Percentiles rank a stretch among this genome's conserved stretches.
Evolutionary conservation across 2,113 vertebrate genomes (phyloP).

Genomic region (Pseudorhombus dupliciocellatus): DNA sequence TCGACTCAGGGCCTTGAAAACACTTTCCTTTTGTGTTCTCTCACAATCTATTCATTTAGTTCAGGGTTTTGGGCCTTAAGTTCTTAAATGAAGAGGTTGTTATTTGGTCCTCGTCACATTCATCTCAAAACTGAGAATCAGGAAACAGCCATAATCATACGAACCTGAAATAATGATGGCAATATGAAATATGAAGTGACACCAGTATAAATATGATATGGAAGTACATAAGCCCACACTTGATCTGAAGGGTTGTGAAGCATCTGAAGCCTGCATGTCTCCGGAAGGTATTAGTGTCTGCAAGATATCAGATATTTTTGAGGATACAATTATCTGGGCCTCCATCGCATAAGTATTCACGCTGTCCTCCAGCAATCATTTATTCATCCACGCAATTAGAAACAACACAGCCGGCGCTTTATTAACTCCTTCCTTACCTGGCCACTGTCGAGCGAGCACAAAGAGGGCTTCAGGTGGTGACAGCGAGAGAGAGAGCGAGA

Average conservation of each 20-base stretch:
- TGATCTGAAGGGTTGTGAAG: slow-evolving; percentile 1
- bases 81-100: too few species aligned
- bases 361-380: slow-evolving; percentile 66
- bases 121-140: too few species aligned
- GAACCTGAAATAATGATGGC: not conserved
- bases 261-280: slow-evolving; percentile 7
- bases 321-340: slow-evolving; percentile 46
- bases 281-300: slow-evolving; percentile 24
- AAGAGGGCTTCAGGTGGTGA: slow-evolving; percentile 69
- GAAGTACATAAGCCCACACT: not conserved
- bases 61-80: too few species aligned
- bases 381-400: slow-evolving; percentile 70
- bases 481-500: slow-evolving; percentile 22
- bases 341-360: slow-evolving; percentile 42
- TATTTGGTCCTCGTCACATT: too few species aligned
- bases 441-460: slow-evolving; percentile 46
- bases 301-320: slow-evolving; percentile 42
- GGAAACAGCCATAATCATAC: too few species aligned
- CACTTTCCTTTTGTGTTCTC: too few species aligned
- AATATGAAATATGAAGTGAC: not conserved
- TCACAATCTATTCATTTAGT: too few species aligned
- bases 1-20: not conserved
- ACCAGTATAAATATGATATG: slow-evolving; percentile 4
- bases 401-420: slow-evolving; percentile 46
- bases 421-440: slow-evolving; percentile 74